A percentile compares a stretch with the other conserved stretches of the same genome.
Evolutionary conservation across 2,888 invertebrate genomes (phyloP).

Genomic region (Rhamnusium bicolor): DNA sequence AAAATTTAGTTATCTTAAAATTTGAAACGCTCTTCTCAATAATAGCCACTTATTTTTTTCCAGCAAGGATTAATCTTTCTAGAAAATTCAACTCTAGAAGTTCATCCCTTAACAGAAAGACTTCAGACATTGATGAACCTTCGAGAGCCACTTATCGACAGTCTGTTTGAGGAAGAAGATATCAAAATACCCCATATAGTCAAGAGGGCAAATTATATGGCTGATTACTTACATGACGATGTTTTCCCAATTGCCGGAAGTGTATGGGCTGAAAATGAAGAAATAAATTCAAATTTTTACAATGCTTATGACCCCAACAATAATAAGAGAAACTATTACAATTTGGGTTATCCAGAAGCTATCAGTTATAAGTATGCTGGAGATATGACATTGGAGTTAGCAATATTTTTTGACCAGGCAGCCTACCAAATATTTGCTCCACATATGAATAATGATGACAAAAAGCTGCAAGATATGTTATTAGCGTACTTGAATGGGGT

Average conservation of each 20-base stretch:
- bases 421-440: slow-evolving; percentile 82
- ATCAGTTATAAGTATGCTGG: slow-evolving; percentile 38
- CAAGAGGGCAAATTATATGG: slow-evolving; percentile 73
- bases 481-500: slow-evolving; percentile 85
- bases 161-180: slow-evolving; percentile 45
- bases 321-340: background rate
- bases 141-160: slow-evolving; percentile 66
- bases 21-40: no score
- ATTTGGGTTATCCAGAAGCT: slow-evolving; percentile 32
- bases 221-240: slow-evolving; percentile 70
- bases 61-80: slow-evolving; percentile 81
- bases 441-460: slow-evolving; percentile 78
- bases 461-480: slow-evolving; percentile 81
- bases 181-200: slow-evolving; percentile 74
- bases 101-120: slow-evolving; percentile 76
- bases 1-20: no score
- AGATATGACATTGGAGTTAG: slow-evolving; percentile 79
- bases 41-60: slow-evolving; percentile 52
- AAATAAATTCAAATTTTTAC: slow-evolving; percentile 26
- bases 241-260: slow-evolving; percentile 52
- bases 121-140: slow-evolving; percentile 66
- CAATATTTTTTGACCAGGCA: slow-evolving; percentile 83
- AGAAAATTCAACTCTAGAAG: slow-evolving; percentile 80
- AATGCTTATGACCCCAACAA: background rate
- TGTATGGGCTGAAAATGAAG: slow-evolving; percentile 47